These are phyloP conservation scores for Drosophila borborema DNA, from an alignment of 2,888 invertebrate genomes.

Conservation along the genomic window DNA sequence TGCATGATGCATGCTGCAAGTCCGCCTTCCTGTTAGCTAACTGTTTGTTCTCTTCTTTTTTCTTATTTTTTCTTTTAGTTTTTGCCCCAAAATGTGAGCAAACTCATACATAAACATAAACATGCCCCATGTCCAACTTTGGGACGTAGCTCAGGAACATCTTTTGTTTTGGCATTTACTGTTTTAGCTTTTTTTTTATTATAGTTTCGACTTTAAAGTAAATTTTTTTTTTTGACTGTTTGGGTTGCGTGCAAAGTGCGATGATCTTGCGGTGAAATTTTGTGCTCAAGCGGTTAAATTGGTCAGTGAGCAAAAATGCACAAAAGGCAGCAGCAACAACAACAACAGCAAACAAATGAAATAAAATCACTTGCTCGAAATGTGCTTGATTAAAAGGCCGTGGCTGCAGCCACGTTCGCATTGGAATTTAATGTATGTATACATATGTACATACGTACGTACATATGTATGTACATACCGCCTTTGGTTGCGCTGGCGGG, in stretches of 20 bases:
- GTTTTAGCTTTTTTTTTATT: slow-evolving; percentile 40
- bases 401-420: slow-evolving; percentile 51
- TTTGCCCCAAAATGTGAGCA: slow-evolving; percentile 64
- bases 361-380: slow-evolving; percentile 74
- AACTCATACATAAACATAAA: slow-evolving; percentile 76
- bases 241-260: slow-evolving; percentile 78
- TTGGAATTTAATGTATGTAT: slow-evolving; percentile 44
- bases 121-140: slow-evolving; percentile 60
- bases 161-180: slow-evolving; percentile 41
- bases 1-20: slow-evolving; percentile 9
- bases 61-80: slow-evolving; percentile 12
- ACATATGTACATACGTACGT: too few relatives aligned
- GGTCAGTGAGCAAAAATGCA: slow-evolving; percentile 80
- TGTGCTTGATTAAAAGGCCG: slow-evolving; percentile 75
- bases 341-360: slow-evolving; percentile 54
- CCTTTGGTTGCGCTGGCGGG: slow-evolving; percentile 22
- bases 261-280: slow-evolving; percentile 81
- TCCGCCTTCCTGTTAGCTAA: slow-evolving; percentile 47
- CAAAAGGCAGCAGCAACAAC: slow-evolving; percentile 40
- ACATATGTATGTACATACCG: slow-evolving; percentile 4
- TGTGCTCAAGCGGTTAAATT: slow-evolving; percentile 82
- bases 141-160: slow-evolving; percentile 44
- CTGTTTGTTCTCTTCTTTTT: slow-evolving; percentile 48
- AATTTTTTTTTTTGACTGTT: slow-evolving; percentile 55
- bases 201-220: slow-evolving; percentile 24